phyloP scores from a whole-genome alignment of 2,797 vertebrate species.

The Podarcis siculus region DNA sequence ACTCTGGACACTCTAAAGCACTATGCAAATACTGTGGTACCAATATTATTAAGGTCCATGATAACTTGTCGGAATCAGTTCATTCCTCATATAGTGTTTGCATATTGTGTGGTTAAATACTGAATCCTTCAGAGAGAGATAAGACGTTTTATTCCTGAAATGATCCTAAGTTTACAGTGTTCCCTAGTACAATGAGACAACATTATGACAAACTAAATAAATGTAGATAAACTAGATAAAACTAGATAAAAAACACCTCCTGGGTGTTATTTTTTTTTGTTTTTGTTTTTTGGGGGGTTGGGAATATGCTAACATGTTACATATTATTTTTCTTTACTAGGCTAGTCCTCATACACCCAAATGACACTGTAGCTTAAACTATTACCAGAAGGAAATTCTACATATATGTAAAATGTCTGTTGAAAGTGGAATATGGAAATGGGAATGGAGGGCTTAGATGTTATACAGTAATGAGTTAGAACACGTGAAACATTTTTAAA shows the following conservation, averaged over 20 bases:
- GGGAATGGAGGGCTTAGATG: not conserved
- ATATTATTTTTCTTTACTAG: slow-evolving; percentile 46
- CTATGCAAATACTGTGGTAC: not conserved
- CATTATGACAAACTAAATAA: slow-evolving; percentile 10
- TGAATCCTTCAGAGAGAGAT: slow-evolving; percentile 47
- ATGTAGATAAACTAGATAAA: slow-evolving; percentile 19
- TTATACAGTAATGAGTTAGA: not conserved
- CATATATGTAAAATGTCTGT: slow-evolving; percentile 9
- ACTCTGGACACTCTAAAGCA: not conserved
- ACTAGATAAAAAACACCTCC: slow-evolving; percentile 16
- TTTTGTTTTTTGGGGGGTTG: slow-evolving; percentile 1
- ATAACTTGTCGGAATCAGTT: not conserved
- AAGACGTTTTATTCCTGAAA: slow-evolving; percentile 48
- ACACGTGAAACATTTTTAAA: not conserved
- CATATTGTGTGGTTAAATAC: slow-evolving; percentile 37
- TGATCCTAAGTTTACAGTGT: slow-evolving; percentile 34
- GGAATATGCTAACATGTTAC: not conserved
- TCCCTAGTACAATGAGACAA: slow-evolving; percentile 37
- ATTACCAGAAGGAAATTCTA: slow-evolving; percentile 10
- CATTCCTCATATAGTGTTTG: slow-evolving; percentile 36
- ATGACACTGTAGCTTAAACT: slow-evolving; percentile 10
- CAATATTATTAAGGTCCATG: not conserved
- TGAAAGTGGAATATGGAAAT: not conserved
- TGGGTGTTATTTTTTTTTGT: not conserved
- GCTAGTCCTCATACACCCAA: slow-evolving; percentile 17